Evolutionary conservation across 2,113 vertebrate genomes (phyloP).

Genomic region (Climacteris rufus): DNA sequence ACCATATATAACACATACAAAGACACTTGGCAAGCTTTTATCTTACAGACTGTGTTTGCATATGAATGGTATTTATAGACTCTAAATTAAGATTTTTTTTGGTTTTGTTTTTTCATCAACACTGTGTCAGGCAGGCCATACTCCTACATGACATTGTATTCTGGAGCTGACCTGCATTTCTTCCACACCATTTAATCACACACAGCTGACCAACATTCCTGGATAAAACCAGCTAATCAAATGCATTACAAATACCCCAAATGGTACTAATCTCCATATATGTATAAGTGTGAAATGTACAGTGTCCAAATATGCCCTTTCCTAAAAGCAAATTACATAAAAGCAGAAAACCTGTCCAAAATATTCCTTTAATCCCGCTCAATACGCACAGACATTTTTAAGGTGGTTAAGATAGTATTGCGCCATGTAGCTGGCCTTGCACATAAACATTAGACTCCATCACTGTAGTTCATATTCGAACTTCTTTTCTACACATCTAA

Average conservation of each 20-base stretch:
- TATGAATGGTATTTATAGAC: conserved; percentile 17
- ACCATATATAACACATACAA: neutral
- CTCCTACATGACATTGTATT: neutral
- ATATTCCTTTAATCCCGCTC: neutral
- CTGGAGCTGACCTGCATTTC: conserved; percentile 59
- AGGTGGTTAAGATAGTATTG: neutral
- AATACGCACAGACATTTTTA: neutral
- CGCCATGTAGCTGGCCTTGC: neutral
- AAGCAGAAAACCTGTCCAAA: neutral
- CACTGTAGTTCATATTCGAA: neutral
- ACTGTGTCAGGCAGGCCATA: neutral
- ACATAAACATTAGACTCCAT: neutral
- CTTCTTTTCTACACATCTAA: neutral
- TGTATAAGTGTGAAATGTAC: conserved; percentile 36
- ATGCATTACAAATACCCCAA: conserved; percentile 57
- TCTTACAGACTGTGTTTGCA: neutral
- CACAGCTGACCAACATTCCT: conserved; percentile 68
- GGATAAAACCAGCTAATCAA: conserved; percentile 58
- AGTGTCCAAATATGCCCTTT: neutral
- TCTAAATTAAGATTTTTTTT: neutral
- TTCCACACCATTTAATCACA: conserved; percentile 67
- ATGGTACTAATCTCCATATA: conserved; percentile 60
- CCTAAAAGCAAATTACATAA: neutral
- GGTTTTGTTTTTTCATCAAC: neutral
- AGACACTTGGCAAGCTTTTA: neutral